Percentiles rank a stretch among this genome's conserved stretches.
Evolutionary conservation across 1,140 invertebrate species (phyloP).

Genomic region (Sitophilus oryzae): DNA sequence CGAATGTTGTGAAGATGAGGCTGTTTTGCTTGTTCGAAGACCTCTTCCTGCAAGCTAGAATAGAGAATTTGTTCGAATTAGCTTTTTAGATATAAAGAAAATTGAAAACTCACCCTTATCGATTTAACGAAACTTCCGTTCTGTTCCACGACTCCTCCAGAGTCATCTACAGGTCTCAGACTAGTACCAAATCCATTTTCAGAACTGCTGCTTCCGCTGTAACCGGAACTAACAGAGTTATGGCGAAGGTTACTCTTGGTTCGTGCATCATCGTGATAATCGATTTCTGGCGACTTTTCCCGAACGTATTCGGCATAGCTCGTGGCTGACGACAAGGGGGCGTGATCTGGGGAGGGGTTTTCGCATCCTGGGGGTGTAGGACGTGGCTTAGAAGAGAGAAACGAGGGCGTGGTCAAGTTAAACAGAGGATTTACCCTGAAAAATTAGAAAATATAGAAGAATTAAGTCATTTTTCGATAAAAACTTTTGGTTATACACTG

Average conservation of each 20-base stretch:
- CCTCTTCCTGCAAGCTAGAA: conserved; percentile 19
- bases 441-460: too few species aligned
- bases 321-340: background rate
- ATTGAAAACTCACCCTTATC: conserved; percentile 25
- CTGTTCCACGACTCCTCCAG: conserved; percentile 35
- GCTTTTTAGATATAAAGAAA: background rate
- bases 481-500: too few species aligned
- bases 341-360: background rate
- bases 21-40: conserved; percentile 17
- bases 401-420: conserved; percentile 7
- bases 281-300: conserved; percentile 27
- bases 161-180: conserved; percentile 31
- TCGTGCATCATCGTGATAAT: conserved; percentile 12
- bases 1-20: conserved; percentile 27
- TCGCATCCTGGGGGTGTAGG: conserved; percentile 3
- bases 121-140: conserved; percentile 40
- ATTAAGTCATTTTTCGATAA: too few species aligned
- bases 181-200: conserved; percentile 30
- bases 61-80: background rate
- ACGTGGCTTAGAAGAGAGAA: background rate
- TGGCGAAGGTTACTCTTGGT: conserved; percentile 14
- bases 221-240: conserved; percentile 40
- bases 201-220: conserved; percentile 32
- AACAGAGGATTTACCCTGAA: conserved; percentile 34
- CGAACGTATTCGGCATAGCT: conserved; percentile 8